Percentiles rank a stretch among this genome's conserved stretches.
Conservation (phyloP, 2,888 invertebrate species). For the Prosapia bicincta region DNA sequence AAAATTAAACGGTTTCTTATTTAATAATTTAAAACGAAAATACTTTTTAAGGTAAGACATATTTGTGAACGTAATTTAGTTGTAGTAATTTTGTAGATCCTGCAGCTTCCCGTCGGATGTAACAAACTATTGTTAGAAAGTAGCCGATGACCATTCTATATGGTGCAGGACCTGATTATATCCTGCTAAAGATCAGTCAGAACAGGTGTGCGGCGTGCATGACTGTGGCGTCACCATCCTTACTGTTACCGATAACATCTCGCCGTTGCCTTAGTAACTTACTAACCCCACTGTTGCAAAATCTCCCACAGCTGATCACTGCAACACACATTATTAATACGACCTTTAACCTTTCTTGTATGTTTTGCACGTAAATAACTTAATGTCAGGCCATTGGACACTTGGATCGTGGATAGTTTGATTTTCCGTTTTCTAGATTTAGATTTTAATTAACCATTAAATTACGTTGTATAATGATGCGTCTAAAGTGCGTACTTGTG, state of each 20-base stretch:
- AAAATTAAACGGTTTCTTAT: too few species aligned
- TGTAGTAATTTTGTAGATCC: too few species aligned
- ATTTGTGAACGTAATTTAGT: too few species aligned
- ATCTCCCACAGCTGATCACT: background rate
- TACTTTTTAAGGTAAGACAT: too few species aligned
- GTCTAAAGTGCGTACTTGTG: too few species aligned
- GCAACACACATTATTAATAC: background rate
- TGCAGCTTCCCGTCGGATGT: too few species aligned
- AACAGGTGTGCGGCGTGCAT: background rate
- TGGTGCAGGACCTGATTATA: too few species aligned
- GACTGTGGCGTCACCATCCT: background rate
- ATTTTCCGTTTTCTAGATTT: background rate
- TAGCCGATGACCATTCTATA: too few species aligned
- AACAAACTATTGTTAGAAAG: too few species aligned
- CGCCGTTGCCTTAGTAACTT: background rate
- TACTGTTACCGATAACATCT: background rate
- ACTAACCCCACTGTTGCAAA: background rate
- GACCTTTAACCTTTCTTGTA: background rate
- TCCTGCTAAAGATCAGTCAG: background rate
- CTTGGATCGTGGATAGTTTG: background rate
- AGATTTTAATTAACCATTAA: background rate
- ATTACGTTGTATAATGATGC: background rate
- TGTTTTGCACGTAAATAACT: background rate
- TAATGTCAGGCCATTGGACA: background rate
- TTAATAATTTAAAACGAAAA: too few species aligned